These are phyloP conservation scores for Monoplex corrugatus DNA, from an alignment of 2,888 invertebrate genomes.

Conservation along the genomic window DNA sequence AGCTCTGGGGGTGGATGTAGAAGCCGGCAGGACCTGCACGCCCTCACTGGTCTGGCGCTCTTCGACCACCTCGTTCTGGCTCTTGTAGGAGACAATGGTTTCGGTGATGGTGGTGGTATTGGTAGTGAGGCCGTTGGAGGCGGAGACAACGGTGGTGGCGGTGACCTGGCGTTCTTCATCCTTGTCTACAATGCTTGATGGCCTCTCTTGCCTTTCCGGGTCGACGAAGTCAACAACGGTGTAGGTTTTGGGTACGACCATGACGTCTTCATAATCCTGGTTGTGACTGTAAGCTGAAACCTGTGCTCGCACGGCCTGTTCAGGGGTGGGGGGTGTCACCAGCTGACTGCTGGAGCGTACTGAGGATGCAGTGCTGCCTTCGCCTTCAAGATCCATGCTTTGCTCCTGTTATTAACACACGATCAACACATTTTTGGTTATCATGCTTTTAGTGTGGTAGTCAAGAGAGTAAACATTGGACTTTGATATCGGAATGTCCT, in stretches of 20 bases:
- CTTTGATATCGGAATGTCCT: too few species aligned
- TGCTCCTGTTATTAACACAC: neutral
- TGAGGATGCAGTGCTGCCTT: neutral
- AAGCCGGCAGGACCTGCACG: constrained; percentile 18
- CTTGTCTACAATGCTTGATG: neutral
- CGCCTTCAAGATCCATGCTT: neutral
- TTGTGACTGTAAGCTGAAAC: neutral
- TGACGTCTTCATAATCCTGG: neutral
- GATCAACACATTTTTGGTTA: too few species aligned
- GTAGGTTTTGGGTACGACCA: neutral
- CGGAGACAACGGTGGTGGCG: neutral
- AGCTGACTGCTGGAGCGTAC: neutral
- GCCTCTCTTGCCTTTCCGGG: neutral
- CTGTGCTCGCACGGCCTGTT: neutral
- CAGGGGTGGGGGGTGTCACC: neutral
- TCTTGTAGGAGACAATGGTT: neutral
- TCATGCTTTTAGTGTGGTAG: too few species aligned
- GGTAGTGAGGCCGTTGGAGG: neutral
- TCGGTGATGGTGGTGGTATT: neutral
- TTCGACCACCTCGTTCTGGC: neutral
- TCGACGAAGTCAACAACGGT: constrained; percentile 38
- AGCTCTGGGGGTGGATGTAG: constrained; percentile 13
- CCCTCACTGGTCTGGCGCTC: neutral
- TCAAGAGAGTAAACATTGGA: too few species aligned
- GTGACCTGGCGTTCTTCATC: neutral